A percentile compares a stretch with the other conserved stretches of the same genome.
Conservation (phyloP, 2,888 invertebrate species). For the Scaptomyza tumidula region DNA sequence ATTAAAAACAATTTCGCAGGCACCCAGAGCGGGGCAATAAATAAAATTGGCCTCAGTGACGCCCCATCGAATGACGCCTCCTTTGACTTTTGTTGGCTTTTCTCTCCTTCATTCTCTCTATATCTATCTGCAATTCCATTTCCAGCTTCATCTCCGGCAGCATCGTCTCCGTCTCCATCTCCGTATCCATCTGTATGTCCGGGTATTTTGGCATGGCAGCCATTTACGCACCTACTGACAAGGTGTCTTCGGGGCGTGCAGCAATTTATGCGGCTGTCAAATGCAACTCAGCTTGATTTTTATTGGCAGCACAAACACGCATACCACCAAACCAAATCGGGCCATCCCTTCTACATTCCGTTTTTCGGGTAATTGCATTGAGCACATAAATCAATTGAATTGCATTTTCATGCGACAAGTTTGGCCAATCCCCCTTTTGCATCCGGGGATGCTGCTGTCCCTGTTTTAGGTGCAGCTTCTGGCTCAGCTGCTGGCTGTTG, state of each 20-base stretch:
- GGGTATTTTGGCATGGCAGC: slow-evolving; percentile 40
- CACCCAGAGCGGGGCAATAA: slow-evolving; percentile 68
- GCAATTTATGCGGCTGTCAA: slow-evolving; percentile 80
- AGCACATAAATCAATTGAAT: slow-evolving; percentile 80
- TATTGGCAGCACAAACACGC: slow-evolving; percentile 74
- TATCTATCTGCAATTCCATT: slow-evolving; percentile 26
- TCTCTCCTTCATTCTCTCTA: background rate
- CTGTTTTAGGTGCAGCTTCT: background rate
- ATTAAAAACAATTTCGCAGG: slow-evolving; percentile 78
- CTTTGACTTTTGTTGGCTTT: slow-evolving; percentile 63
- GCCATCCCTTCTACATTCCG: background rate
- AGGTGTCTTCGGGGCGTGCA: slow-evolving; percentile 55
- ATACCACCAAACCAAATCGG: slow-evolving; percentile 6
- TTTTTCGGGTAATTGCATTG: slow-evolving; percentile 74
- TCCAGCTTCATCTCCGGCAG: slow-evolving; percentile 42
- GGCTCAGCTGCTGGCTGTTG: slow-evolving; percentile 7
- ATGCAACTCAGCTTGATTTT: slow-evolving; percentile 72
- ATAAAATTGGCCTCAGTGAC: slow-evolving; percentile 74
- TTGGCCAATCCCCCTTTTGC: slow-evolving; percentile 51
- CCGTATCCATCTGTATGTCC: slow-evolving; percentile 1
- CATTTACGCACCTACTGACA: slow-evolving; percentile 76
- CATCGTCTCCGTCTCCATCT: slow-evolving; percentile 23
- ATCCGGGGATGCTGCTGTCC: slow-evolving; percentile 1
- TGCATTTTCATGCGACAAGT: slow-evolving; percentile 78
- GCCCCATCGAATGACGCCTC: slow-evolving; percentile 56